Evolutionary conservation across 2,888 invertebrate species (phyloP).

Genomic region (Drosophila buzzatii): DNA sequence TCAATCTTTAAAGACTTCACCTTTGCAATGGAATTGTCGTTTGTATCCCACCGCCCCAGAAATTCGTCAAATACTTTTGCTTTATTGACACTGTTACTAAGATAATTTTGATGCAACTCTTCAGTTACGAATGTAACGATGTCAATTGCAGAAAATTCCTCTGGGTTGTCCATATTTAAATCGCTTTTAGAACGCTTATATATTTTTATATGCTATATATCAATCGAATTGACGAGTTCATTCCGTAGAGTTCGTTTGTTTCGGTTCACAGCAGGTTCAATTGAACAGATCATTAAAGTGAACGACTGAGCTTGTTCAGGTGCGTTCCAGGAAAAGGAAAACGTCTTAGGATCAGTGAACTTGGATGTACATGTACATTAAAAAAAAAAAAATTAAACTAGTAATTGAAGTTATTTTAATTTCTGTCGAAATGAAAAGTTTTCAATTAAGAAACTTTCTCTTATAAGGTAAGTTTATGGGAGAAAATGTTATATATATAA

Average conservation of each 20-base stretch:
- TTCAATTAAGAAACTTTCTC: neutral
- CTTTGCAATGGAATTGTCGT: constrained; percentile 64
- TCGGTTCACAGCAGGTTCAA: constrained; percentile 1
- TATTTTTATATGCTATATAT: neutral
- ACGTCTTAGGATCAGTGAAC: no score
- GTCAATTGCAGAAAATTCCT: constrained; percentile 82
- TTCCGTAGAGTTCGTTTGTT: neutral
- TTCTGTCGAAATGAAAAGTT: neutral
- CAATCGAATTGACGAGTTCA: neutral
- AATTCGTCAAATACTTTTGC: constrained; percentile 86
- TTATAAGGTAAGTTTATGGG: neutral
- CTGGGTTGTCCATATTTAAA: constrained; percentile 64
- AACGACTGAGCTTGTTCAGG: neutral
- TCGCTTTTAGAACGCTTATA: neutral
- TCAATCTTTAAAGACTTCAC: constrained; percentile 57
- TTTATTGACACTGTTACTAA: constrained; percentile 83
- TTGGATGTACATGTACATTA: neutral
- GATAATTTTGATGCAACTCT: constrained; percentile 85
- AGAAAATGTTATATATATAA: neutral
- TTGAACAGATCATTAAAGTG: constrained; percentile 5
- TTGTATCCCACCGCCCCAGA: constrained; percentile 85
- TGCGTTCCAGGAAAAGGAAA: neutral
- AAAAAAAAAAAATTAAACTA: neutral
- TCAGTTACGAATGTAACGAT: constrained; percentile 85
- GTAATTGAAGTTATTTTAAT: neutral